These are phyloP conservation scores for Eupeodes corollae DNA, from an alignment of 1,140 invertebrate species.

Conservation along the genomic window DNA sequence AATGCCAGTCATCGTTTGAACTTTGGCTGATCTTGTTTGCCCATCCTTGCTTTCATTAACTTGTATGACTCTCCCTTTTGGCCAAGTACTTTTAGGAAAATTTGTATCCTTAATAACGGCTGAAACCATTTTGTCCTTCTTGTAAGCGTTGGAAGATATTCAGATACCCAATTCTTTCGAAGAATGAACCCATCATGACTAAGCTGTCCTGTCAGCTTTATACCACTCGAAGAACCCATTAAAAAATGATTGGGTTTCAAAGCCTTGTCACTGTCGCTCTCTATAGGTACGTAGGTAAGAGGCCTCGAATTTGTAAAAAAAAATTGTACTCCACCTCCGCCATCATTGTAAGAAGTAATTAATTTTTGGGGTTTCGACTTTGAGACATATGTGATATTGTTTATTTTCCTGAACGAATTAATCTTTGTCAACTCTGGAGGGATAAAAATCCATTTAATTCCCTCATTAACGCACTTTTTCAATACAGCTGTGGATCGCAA, in stretches of 20 bases:
- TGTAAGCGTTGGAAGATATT: too few species aligned
- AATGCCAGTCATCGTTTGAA: too few species aligned
- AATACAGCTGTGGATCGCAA: neutral
- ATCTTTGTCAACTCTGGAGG: conserved; percentile 18
- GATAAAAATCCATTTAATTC: conserved; percentile 20
- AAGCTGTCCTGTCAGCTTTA: neutral
- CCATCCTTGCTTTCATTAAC: too few species aligned
- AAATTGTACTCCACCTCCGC: conserved; percentile 17
- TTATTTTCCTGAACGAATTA: conserved; percentile 5
- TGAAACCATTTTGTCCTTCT: too few species aligned
- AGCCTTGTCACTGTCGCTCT: conserved; percentile 11
- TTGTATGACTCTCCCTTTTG: too few species aligned
- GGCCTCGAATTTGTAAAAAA: conserved; percentile 22
- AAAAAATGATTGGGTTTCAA: conserved; percentile 26
- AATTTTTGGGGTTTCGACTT: neutral
- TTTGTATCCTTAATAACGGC: too few species aligned
- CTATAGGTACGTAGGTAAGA: conserved; percentile 19
- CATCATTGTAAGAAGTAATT: too few species aligned
- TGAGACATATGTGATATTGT: conserved; percentile 10
- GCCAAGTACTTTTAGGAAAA: too few species aligned
- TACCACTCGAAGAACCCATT: conserved; percentile 3
- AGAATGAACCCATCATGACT: too few species aligned
- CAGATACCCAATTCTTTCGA: too few species aligned
- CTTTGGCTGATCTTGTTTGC: too few species aligned
- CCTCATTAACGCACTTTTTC: neutral